These are phyloP conservation scores for Cyclophora albipunctata DNA, from an alignment of 2,888 invertebrate species.

Conservation along the genomic window DNA sequence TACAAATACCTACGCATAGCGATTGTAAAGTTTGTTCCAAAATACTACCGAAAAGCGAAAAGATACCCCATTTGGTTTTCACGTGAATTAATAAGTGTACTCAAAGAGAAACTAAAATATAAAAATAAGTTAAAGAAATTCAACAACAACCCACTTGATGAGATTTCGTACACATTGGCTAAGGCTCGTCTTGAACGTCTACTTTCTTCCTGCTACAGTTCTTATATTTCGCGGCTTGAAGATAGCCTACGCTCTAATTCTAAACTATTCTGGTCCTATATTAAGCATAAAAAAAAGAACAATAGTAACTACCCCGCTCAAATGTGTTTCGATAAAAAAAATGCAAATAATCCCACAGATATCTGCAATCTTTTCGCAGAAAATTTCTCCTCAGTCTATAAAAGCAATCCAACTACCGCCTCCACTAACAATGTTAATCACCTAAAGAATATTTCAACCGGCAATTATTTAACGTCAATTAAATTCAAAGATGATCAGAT, in stretches of 20 bases:
- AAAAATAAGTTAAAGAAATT: slow-evolving; percentile 8
- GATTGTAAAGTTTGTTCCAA: not conserved
- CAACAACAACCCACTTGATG: slow-evolving; percentile 12
- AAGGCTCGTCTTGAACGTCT: not conserved
- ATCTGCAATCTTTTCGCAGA: slow-evolving; percentile 10
- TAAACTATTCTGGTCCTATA: slow-evolving; percentile 12
- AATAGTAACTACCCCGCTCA: slow-evolving; percentile 5
- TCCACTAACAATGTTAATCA: no score
- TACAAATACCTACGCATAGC: not conserved
- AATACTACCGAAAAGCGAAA: not conserved
- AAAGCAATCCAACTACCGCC: not conserved
- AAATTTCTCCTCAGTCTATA: not conserved
- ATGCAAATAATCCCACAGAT: slow-evolving; percentile 1
- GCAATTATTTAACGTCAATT: not conserved
- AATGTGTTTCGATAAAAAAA: slow-evolving; percentile 2
- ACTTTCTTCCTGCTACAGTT: not conserved
- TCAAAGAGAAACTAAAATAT: slow-evolving; percentile 9
- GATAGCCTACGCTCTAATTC: slow-evolving; percentile 6
- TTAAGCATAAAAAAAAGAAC: slow-evolving; percentile 7
- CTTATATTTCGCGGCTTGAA: slow-evolving; percentile 6
- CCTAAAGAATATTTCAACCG: not conserved
- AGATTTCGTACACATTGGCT: slow-evolving; percentile 2
- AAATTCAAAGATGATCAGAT: slow-evolving; percentile 3
- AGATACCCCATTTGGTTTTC: slow-evolving; percentile 14
- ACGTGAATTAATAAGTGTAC: slow-evolving; percentile 1